These are phyloP conservation scores for Zoanthus gigantus DNA, from an alignment of 92 coral and sea anemone species.

Conservation along the genomic window DNA sequence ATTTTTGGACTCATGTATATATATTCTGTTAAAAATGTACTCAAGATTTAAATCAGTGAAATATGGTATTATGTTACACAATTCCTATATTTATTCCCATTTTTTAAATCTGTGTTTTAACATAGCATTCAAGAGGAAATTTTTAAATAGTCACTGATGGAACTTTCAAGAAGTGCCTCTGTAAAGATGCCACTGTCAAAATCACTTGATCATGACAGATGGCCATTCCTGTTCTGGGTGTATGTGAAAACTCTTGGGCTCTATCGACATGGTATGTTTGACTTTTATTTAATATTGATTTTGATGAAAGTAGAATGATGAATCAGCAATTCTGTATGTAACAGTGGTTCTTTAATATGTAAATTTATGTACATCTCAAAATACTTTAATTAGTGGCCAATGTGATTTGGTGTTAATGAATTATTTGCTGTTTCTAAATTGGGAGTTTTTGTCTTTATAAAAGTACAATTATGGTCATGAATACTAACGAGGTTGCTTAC, in stretches of 20 bases:
- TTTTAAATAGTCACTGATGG: not conserved
- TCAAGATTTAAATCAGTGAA: too few species aligned
- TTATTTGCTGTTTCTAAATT: too few species aligned
- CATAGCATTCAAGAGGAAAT: not conserved
- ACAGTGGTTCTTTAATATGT: not conserved
- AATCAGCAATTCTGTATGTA: not conserved
- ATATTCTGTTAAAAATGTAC: too few species aligned
- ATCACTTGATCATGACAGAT: conserved; percentile 57
- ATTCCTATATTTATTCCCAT: too few species aligned
- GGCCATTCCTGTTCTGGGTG: conserved; percentile 89
- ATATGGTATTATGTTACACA: too few species aligned
- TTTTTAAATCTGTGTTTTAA: not conserved
- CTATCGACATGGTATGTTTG: conserved; percentile 74
- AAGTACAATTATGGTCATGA: too few species aligned
- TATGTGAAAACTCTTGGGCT: conserved; percentile 84
- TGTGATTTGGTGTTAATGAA: too few species aligned
- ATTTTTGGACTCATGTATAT: too few species aligned
- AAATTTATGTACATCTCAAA: not conserved
- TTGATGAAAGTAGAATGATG: not conserved
- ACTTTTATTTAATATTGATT: not conserved
- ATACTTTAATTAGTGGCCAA: too few species aligned
- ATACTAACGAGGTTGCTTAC: too few species aligned
- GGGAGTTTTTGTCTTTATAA: too few species aligned
- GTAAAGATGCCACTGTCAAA: conserved; percentile 32
- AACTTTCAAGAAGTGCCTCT: conserved; percentile 15